Conservation (phyloP, 1,140 invertebrate species). For the Drosophila pseudoananassae region DNA sequence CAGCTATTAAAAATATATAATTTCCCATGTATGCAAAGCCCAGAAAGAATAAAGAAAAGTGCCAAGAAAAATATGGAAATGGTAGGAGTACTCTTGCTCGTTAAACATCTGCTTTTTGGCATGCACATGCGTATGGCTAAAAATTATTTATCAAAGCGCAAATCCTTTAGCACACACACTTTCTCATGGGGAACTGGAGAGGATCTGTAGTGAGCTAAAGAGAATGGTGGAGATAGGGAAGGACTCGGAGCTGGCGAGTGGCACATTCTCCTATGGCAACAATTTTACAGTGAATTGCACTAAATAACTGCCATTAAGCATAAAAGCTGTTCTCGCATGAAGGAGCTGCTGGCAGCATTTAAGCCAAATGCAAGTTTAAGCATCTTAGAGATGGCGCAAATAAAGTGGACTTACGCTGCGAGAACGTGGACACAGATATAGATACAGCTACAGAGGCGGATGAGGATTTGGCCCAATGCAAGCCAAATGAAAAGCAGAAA, state of each 20-base stretch:
- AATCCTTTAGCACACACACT: conserved; percentile 60
- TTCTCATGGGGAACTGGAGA: not conserved
- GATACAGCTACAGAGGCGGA: conserved; percentile 18
- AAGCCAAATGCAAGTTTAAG: conserved; percentile 81
- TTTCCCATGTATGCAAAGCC: conserved; percentile 32
- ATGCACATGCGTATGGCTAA: conserved; percentile 59
- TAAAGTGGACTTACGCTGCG: conserved; percentile 74
- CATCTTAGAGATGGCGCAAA: conserved; percentile 69
- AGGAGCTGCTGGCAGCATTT: conserved; percentile 72
- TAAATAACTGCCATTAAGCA: conserved; percentile 83
- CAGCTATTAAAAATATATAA: conserved; percentile 48
- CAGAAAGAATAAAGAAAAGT: conserved; percentile 24
- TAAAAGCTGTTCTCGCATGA: conserved; percentile 82
- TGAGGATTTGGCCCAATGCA: conserved; percentile 24
- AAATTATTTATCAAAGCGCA: conserved; percentile 75
- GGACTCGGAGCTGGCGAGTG: conserved; percentile 36
- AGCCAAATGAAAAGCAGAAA: conserved; percentile 54
- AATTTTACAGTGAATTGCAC: conserved; percentile 82
- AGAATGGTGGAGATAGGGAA: not conserved
- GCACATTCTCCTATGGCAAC: conserved; percentile 69
- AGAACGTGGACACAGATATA: conserved; percentile 28
- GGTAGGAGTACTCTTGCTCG: conserved; percentile 39
- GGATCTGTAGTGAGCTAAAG: not conserved
- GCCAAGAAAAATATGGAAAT: conserved; percentile 46
- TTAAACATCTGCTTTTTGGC: conserved; percentile 64